Base-by-base conservation (phyloP, 2,113 vertebrate genomes). In the Pygoscelis adeliae region DNA sequence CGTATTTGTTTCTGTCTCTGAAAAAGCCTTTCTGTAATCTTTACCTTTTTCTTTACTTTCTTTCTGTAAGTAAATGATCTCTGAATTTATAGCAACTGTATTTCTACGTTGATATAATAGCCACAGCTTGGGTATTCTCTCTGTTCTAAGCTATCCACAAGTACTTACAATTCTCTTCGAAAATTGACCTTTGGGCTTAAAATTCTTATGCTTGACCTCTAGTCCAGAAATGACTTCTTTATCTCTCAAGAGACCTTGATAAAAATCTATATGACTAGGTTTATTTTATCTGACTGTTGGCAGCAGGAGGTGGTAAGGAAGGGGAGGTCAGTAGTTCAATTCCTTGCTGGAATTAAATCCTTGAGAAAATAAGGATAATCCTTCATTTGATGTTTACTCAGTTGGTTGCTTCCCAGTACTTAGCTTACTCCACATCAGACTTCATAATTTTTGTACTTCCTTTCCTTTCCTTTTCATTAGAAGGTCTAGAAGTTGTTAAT, bases 271-370 rank as follows among this genome's bases (percentile, higher is more conserved):
- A 76, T 77, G 44, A 65, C 62, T 86, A 55, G 16, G 56, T 91
- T 85, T 92, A 56, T 89, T 93, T 97, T 93, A 42, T 91, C 58
- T 77, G 70, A 73, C 47, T 86, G 25, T 66, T 71, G 81, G 62
- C 70, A 93, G 50, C 62, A 87, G 85, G 72, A 78, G 27, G 7
- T 89, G 50, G 47, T 81, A 47, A 87, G 77, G 72, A 90, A 93
- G 20, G 36, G 70, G 44, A 87, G 82, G 26, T 93, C 63, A 62
- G 25, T 86, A 62, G 88, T 88, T 94, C 32, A 66, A 0, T 83
- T 93, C n/a, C 40, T 66, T 92, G 29, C 22, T 91, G 67, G 56
- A 93, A 89, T 85, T 83, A 83, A 96, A 59, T 93, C 73, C 55
- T 53, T 89, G 78, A 91, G 69, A 87, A 94, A 91, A 83, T 92